Percentiles rank a stretch among this genome's conserved stretches.
Conservation (phyloP, 2,888 invertebrate genomes). For the Ceraclea dissimilis region DNA sequence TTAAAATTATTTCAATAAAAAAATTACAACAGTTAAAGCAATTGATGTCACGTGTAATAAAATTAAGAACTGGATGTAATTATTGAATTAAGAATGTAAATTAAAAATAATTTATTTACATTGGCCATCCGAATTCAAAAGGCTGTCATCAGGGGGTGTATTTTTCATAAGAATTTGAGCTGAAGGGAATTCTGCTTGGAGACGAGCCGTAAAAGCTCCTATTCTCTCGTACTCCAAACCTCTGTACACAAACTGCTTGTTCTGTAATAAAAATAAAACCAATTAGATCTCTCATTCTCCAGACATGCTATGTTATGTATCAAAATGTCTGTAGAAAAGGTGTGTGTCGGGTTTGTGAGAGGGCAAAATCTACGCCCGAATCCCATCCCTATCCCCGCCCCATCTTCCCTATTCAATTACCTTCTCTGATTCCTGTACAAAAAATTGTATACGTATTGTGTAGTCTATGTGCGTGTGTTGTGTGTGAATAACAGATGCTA, state of each 20-base stretch:
- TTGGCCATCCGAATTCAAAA: conserved; percentile 78
- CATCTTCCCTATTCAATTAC: no score
- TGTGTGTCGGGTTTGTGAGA: no score
- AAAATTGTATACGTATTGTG: background rate
- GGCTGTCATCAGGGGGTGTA: conserved; percentile 81
- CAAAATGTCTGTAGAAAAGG: background rate
- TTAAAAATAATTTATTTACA: conserved; percentile 54
- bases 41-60: no score
- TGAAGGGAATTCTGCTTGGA: conserved; percentile 90
- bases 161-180: conserved; percentile 91
- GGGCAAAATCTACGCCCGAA: no score
- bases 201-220: conserved; percentile 85
- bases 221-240: conserved; percentile 93
- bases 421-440: no score
- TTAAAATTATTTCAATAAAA: no score
- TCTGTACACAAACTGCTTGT: conserved; percentile 91
- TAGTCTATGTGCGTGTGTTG: background rate
- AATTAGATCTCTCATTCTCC: background rate
- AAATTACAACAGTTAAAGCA: no score
- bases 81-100: no score
- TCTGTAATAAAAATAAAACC: conserved; percentile 50
- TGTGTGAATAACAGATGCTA: background rate
- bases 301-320: no score
- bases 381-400: no score
- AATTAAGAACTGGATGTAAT: no score